Conservation (phyloP, 2,113 vertebrate genomes). For the Conger conger region DNA sequence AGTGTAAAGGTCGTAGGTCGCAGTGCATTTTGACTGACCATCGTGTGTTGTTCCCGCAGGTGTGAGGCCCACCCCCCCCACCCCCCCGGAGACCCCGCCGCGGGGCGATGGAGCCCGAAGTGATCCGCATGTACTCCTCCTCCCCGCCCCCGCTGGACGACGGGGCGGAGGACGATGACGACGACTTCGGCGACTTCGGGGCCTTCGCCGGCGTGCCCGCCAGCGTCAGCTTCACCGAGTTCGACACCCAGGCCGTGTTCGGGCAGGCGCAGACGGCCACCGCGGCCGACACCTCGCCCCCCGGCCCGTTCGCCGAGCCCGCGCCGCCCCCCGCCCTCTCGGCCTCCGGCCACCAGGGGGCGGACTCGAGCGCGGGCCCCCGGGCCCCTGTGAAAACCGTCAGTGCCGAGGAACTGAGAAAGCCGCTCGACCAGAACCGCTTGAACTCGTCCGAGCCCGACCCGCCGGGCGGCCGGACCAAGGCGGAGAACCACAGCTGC, state of each 20-base stretch:
- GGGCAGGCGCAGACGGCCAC: constrained; percentile 45
- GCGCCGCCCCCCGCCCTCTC: constrained; percentile 58
- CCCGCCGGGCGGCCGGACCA: constrained; percentile 46
- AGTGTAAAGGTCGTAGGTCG: background rate
- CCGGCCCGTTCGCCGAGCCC: constrained; percentile 71
- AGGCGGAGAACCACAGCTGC: constrained; percentile 61
- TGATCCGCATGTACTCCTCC: constrained; percentile 83
- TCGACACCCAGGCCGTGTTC: constrained; percentile 62
- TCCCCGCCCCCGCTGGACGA: constrained; percentile 83
- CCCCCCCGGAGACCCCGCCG: constrained; percentile 54
- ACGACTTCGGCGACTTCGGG: constrained; percentile 87
- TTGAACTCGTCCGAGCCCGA: constrained; percentile 48
- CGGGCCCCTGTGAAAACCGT: constrained; percentile 54
- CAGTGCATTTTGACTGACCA: background rate
- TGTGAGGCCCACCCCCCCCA: constrained; percentile 67
- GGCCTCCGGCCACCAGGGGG: constrained; percentile 63
- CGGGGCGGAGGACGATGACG: constrained; percentile 81
- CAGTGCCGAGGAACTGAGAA: constrained; percentile 49
- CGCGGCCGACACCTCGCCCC: constrained; percentile 68
- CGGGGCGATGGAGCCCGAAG: constrained; percentile 86
- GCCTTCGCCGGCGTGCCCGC: constrained; percentile 75
- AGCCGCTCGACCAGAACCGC: constrained; percentile 58
- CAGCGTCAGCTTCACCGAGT: constrained; percentile 71
- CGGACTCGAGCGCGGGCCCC: constrained; percentile 66
- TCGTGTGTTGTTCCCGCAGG: constrained; percentile 50